phyloP scores from a whole-genome alignment of 2,797 vertebrate genomes.

The Hirundo rustica region DNA sequence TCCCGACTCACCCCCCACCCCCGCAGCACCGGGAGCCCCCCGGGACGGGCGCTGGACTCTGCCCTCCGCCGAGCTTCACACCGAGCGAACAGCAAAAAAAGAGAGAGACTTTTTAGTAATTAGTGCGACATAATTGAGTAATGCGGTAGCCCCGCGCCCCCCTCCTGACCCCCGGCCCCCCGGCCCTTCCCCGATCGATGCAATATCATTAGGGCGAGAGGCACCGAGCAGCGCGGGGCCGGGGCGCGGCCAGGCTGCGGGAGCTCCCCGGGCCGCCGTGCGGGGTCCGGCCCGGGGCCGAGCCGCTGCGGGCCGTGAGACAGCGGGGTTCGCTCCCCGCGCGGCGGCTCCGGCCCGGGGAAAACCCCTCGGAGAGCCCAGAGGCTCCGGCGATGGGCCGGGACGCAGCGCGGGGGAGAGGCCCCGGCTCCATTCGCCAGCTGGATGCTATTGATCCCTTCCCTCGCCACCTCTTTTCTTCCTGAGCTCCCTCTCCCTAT shows the following conservation, averaged over 20 bases:
- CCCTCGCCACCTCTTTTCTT: not conserved
- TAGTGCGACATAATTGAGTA: slow-evolving; percentile 78
- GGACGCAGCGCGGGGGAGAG: not conserved
- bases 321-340: not conserved
- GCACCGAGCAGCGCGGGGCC: slow-evolving; percentile 69
- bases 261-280: not conserved
- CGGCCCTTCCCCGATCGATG: slow-evolving; percentile 70
- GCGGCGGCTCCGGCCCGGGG: not conserved
- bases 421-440: slow-evolving; percentile 55
- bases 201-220: slow-evolving; percentile 77
- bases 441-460: slow-evolving; percentile 68
- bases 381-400: not conserved
- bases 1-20: not conserved
- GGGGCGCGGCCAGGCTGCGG: not conserved
- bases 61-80: not conserved
- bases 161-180: not conserved
- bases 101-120: slow-evolving; percentile 69
- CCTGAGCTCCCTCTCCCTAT: not conserved
- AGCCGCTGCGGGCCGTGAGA: not conserved
- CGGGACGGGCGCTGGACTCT: not conserved
- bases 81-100: not conserved
- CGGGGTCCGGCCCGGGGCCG: not conserved
- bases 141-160: not conserved
- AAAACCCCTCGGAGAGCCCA: not conserved
- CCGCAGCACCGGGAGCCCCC: not conserved